phyloP scores from a whole-genome alignment of 1,140 invertebrate species.

The Megathymus violae region DNA sequence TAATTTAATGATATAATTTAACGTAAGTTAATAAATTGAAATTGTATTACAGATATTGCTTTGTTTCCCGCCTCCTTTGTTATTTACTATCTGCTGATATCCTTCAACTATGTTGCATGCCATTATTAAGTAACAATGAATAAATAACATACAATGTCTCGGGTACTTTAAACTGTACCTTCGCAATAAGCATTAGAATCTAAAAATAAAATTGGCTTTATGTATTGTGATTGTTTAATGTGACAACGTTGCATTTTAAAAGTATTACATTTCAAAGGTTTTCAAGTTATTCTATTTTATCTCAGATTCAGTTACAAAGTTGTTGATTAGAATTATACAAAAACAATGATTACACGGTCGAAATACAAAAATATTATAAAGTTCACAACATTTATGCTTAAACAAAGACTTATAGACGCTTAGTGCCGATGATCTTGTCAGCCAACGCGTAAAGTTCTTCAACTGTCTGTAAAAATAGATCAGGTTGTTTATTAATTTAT shows the following conservation, averaged over 20 bases:
- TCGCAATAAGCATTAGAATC: no score
- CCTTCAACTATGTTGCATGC: conserved; percentile 20
- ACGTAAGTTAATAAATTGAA: conserved; percentile 21
- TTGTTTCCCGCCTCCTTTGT: background rate
- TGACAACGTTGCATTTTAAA: background rate
- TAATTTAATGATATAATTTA: conserved; percentile 8
- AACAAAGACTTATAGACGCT: conserved; percentile 54
- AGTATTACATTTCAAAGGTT: conserved; percentile 5
- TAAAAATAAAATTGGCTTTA: no score
- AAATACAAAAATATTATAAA: conserved; percentile 7
- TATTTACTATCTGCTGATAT: conserved; percentile 10
- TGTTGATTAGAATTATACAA: background rate
- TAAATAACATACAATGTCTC: no score
- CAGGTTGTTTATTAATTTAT: background rate
- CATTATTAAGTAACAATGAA: no score
- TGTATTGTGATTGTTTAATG: background rate
- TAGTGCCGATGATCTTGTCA: conserved; percentile 85
- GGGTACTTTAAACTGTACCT: no score
- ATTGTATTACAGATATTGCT: conserved; percentile 19
- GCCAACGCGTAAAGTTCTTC: conserved; percentile 87
- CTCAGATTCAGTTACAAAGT: conserved; percentile 2
- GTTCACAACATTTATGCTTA: conserved; percentile 25
- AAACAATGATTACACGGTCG: conserved; percentile 14
- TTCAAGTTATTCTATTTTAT: conserved; percentile 6
- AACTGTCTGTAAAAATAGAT: conserved; percentile 83